A percentile compares a stretch with the other conserved stretches of the same genome.
Conservation (phyloP, 2,797 vertebrate genomes). For the Acipenser oxyrinchus region DNA sequence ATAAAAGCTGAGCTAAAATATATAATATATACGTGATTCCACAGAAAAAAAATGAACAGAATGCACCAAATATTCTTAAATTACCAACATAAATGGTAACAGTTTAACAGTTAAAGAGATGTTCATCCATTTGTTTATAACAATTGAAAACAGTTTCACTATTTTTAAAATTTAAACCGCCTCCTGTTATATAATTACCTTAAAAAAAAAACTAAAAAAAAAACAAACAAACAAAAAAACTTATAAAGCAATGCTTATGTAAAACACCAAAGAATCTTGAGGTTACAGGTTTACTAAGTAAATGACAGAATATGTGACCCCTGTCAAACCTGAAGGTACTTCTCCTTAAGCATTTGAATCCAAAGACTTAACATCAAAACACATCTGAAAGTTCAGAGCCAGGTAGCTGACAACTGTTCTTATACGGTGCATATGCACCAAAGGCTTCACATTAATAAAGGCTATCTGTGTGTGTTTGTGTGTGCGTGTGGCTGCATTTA, state of each 20-base stretch:
- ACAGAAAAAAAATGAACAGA: too few relatives aligned
- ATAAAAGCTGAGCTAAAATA: too few relatives aligned
- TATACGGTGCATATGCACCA: conserved; percentile 4
- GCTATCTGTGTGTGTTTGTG: conserved; percentile 22
- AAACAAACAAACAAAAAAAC: conserved; percentile 28
- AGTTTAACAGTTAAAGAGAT: too few relatives aligned
- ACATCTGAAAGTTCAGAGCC: background rate
- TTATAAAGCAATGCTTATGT: conserved; percentile 1
- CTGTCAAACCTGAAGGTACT: conserved; percentile 13
- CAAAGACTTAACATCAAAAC: conserved; percentile 23
- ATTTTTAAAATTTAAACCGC: too few relatives aligned
- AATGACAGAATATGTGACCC: background rate
- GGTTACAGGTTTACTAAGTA: conserved; percentile 2
- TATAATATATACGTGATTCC: too few relatives aligned
- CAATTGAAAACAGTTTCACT: too few relatives aligned
- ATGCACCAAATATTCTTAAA: too few relatives aligned
- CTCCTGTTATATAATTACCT: conserved; percentile 29
- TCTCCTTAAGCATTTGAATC: conserved; percentile 26
- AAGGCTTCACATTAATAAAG: conserved; percentile 7
- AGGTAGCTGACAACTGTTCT: conserved; percentile 35
- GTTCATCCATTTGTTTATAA: too few relatives aligned
- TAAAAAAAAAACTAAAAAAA: conserved; percentile 6
- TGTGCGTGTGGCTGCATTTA: conserved; percentile 31
- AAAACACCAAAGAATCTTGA: background rate
- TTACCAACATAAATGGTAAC: too few relatives aligned